phyloP scores from a whole-genome alignment of 64 coral and sea anemone genomes.

The Acropora yongei region DNA sequence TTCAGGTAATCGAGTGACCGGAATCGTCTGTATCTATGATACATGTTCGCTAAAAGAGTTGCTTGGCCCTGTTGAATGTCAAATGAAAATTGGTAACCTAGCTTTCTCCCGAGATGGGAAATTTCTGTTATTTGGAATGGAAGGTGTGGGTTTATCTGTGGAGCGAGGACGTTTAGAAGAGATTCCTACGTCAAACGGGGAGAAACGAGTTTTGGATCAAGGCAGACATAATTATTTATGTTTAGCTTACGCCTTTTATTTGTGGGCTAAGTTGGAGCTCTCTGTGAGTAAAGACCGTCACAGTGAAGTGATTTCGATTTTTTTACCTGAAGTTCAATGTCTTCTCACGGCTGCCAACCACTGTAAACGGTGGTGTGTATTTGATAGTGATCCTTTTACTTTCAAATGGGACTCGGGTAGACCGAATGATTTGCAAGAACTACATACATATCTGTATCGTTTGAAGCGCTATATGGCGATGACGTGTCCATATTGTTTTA shows the following conservation, averaged over 20 bases:
- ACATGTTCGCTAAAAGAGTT: background rate
- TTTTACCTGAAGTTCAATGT: background rate
- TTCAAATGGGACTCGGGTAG: too few species aligned
- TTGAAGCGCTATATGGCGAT: too few species aligned
- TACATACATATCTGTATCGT: too few species aligned
- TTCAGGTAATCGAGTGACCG: background rate
- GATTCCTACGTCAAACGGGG: background rate
- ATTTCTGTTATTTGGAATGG: conserved; percentile 54
- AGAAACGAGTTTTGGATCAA: background rate
- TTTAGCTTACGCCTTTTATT: background rate
- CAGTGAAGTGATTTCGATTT: background rate
- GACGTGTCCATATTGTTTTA: too few species aligned
- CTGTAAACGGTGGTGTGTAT: too few species aligned
- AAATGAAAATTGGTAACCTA: background rate
- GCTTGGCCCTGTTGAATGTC: background rate
- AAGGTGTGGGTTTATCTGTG: conserved; percentile 31
- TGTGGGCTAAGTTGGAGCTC: background rate
- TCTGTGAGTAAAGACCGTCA: too few species aligned
- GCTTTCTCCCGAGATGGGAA: conserved; percentile 33
- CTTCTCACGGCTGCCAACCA: background rate
- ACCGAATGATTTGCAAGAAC: too few species aligned
- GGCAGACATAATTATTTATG: too few species aligned
- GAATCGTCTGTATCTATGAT: conserved; percentile 8
- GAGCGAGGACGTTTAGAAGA: conserved; percentile 14
- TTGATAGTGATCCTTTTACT: too few species aligned